Evolutionary conservation across 2,113 vertebrate species (phyloP), one percentile per base, ranked within the genome.

Genomic region (Burhinus bistriatus): DNA sequence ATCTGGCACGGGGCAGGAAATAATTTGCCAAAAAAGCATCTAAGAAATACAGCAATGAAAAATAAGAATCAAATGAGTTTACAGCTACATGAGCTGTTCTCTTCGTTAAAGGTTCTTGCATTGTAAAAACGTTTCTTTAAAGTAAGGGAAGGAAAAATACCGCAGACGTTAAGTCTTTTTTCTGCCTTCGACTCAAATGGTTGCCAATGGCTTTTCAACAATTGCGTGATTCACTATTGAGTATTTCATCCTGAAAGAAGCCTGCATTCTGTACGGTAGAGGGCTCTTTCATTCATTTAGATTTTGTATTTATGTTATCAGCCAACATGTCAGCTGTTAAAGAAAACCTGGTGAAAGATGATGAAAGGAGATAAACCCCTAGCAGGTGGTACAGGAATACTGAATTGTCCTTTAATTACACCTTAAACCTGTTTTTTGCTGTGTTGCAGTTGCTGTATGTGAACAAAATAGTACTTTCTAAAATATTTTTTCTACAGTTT

Each of bases 151-250:
- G 51, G 25, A 84, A 73, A 79, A 93, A 57, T 3, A 59, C 23
- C 5, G 1, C 19, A 25, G 5, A 9, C 4, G 2, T 77, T 7
- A 40, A 54, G 34, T 14, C 54, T 79, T 76, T 54, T 59, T 45
- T 40, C 18, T 3, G 22, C 68, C 83, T 94, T 78, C 1, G 3
- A 51, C 38, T 90, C 58, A 45, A 91, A 32, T 3, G 9, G 40
- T 86, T 91, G 70, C 89, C 93, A 93, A 32, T 1, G 61, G 75
- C 62, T 94, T 55, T 49, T 49, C 71, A 95, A 92, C 91, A 97
- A 94, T 83, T 44, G 87, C 4, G 7, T 62, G 38, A 95, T 94
- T 97, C 94, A 88, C 58, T 86, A 20, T 54, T 77, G 78, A 89
- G 52, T 9, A 32, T 52, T 70, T 27, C 23, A 47, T 34, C 8